Evolutionary conservation across 2,888 invertebrate species (phyloP), one percentile per base, ranked within the genome.

Genomic region (Caenorhabditis wallacei): DNA sequence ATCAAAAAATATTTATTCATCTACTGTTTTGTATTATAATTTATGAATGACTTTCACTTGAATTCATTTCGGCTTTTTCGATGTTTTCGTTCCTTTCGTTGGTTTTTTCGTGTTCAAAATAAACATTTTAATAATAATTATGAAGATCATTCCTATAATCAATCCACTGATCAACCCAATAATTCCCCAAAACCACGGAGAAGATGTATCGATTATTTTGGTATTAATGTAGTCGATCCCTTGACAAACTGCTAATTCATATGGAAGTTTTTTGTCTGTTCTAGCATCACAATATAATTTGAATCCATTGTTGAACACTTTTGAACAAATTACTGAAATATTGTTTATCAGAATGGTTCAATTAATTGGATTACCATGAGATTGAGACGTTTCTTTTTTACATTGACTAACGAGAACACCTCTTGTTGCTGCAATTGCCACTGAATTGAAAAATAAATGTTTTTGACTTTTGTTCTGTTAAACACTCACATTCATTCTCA

Each of bases 141-240:
- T 13, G 2, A 20, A 22, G 2, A 20, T 13, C n/a, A 40, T 5
- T 5, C 22, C 59, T 7, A 37, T 40, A 18, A 61, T 13, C 20
- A 40, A 13, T 13, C 59, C 59, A 4, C 18, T 13, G 13, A 61
- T 20, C 7, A 40, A 1, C 1, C 59, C 59, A 20, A 61, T 18
- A 10, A 37, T 40, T 20, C 20, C 59, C 40, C 26, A 61, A 40
- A 61, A 61, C 37, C 40, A 61, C 10, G 40, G 37, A 20, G 59
- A 61, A 37, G 40, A 40, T 0, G 40, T 40, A 18, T 40, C 22
- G 53, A 53, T 20, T 8, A 53, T 24, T 13, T 53, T 53, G 24
- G 13, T 24, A 24, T 53, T 53, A 53, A 22, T 53, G 53, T 53
- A 53, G 16, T 13, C 24, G 13, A 53, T 24, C 11, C 22, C 24